Evolutionary conservation across 2,113 vertebrate genomes (phyloP), one percentile per base, ranked within the genome.

Genomic region (Callocephalon fimbriatum): DNA sequence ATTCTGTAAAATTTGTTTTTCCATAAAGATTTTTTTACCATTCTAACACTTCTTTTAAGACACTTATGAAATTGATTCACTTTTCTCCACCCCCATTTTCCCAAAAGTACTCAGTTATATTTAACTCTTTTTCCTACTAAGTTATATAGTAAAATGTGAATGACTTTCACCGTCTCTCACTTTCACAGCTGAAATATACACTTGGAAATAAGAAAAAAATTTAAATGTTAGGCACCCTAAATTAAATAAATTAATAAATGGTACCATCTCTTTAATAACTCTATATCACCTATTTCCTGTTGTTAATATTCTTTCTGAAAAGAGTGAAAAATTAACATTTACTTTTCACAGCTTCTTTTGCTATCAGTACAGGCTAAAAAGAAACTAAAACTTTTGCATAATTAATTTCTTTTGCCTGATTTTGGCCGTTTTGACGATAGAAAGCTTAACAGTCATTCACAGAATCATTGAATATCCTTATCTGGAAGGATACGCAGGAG

Each of bases 81-180:
- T 72, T 27, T 1, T 74, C 3, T 9, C 2, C 13, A 2, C 4
- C 21, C 32, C 3, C 2, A 1, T 26, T 63, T 29, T 77, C 38
- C 56, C 21, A 1, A 42, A 68, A 88, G 53, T 63, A 53, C 3
- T 27, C 21, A 42, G 5, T n/a, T 67, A 9, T 58, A 56, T 26
- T 6, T 48, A 38, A 68, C 51, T 88, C 0, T 73, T 81, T 82
- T 65, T 6, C 1, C 23, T 51, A 12, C 12, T 51, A 71, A 11
- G 0, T 59, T 50, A 50, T 16, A 35, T 14, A 2, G 23, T 25
- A 70, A 90, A 79, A 70, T 40, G 17, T 3, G 1, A 61, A 32
- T 75, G 3, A 56, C 5, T 75, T 87, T 29, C 16, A 71, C 21
- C 15, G 44, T 70, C 17, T 70, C 38, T 65, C n/a, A 26, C 9